Conservation (phyloP, 2,113 vertebrate species). For the Apaloderma vittatum region DNA sequence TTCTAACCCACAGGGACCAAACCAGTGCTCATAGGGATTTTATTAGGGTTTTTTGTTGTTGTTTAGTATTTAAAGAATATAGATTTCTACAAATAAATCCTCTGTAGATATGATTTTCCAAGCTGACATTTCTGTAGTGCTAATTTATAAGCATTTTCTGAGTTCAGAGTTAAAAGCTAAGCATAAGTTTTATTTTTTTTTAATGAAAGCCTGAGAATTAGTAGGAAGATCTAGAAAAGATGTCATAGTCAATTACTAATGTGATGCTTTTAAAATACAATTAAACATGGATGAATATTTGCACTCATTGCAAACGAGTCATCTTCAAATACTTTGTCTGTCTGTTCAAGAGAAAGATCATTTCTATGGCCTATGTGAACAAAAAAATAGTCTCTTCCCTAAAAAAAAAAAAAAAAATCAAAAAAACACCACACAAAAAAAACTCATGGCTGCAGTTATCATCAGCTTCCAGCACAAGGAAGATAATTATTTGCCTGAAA, state of each 20-base stretch:
- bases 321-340: background rate
- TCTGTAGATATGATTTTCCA: background rate
- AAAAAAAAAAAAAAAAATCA: background rate
- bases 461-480: conserved; percentile 14
- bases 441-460: background rate
- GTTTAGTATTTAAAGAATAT: background rate
- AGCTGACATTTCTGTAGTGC: background rate
- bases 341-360: background rate
- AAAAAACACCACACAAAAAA: too few species aligned
- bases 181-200: background rate
- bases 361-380: background rate
- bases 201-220: background rate
- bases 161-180: background rate
- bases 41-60: background rate
- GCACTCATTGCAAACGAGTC: background rate
- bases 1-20: background rate
- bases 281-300: background rate
- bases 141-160: background rate
- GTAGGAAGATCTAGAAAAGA: background rate
- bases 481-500: conserved; percentile 47
- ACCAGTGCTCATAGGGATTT: background rate
- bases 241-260: background rate
- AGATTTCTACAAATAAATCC: background rate
- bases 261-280: background rate
- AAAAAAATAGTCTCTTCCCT: background rate